These are phyloP conservation scores for Dermochelys coriacea DNA, from an alignment of 2,797 vertebrate genomes.

Conservation along the genomic window DNA sequence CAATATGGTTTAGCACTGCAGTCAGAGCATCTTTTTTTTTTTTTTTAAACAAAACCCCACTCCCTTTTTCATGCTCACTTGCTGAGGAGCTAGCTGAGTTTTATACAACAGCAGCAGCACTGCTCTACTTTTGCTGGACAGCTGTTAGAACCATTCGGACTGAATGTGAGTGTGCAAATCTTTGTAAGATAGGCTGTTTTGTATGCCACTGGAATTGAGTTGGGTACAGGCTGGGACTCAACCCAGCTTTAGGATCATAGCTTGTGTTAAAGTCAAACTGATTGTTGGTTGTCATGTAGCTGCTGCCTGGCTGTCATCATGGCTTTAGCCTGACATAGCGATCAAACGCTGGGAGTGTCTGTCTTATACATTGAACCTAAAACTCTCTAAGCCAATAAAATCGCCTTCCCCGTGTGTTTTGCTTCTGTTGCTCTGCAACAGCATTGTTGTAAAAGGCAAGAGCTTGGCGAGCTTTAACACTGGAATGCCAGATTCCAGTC, in stretches of 20 bases:
- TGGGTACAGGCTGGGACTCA: background rate
- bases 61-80: rapidly evolving
- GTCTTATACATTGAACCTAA: conserved; percentile 37
- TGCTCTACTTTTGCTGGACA: background rate
- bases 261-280: background rate
- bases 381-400: background rate
- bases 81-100: background rate
- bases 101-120: background rate
- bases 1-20: background rate
- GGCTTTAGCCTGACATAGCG: background rate
- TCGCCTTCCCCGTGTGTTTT: background rate
- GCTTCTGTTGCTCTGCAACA: background rate
- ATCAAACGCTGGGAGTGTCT: conserved; percentile 24
- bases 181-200: background rate
- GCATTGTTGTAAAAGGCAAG: background rate
- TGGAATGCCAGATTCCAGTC: rapidly evolving
- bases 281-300: background rate
- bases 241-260: background rate
- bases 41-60: background rate
- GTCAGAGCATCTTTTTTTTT: background rate
- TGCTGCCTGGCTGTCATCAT: background rate
- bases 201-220: background rate
- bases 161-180: rapidly evolving
- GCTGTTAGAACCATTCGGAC: rapidly evolving
- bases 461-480: rapidly evolving